These are phyloP conservation scores for Temnothorax ravouxi DNA, from an alignment of 2,888 invertebrate species.

Conservation along the genomic window DNA sequence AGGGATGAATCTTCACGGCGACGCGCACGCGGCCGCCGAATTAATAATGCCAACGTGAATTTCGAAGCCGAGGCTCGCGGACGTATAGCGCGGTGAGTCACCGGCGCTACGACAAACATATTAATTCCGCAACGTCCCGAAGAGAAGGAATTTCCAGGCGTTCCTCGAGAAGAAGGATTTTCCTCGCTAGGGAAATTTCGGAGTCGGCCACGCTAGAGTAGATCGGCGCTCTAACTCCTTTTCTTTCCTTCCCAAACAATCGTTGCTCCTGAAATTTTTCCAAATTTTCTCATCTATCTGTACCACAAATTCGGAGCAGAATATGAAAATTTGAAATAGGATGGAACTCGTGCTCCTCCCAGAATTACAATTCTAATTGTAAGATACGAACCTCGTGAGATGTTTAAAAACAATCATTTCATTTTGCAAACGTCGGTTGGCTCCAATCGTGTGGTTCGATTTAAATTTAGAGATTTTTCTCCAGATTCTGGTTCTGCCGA, in stretches of 20 bases:
- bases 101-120: conserved; percentile 13
- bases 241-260: not conserved
- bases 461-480: not conserved
- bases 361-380: not conserved
- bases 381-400: not conserved
- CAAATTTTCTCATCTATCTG: too few species aligned
- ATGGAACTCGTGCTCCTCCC: too few species aligned
- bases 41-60: conserved; percentile 43
- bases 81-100: conserved; percentile 14
- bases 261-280: not conserved
- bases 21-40: not conserved
- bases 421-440: not conserved
- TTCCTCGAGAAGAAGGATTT: not conserved
- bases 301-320: not conserved
- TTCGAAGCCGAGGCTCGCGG: conserved; percentile 35
- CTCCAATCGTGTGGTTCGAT: not conserved
- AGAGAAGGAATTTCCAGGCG: not conserved
- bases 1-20: conserved; percentile 31
- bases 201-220: not conserved
- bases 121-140: conserved; percentile 30
- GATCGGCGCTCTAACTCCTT: not conserved
- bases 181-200: not conserved
- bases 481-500: not conserved
- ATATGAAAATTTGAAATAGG: not conserved
- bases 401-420: not conserved